Evolutionary conservation across 2,113 vertebrate species (phyloP), one percentile per base, ranked within the genome.

Genomic region (Plotosus lineatus): DNA sequence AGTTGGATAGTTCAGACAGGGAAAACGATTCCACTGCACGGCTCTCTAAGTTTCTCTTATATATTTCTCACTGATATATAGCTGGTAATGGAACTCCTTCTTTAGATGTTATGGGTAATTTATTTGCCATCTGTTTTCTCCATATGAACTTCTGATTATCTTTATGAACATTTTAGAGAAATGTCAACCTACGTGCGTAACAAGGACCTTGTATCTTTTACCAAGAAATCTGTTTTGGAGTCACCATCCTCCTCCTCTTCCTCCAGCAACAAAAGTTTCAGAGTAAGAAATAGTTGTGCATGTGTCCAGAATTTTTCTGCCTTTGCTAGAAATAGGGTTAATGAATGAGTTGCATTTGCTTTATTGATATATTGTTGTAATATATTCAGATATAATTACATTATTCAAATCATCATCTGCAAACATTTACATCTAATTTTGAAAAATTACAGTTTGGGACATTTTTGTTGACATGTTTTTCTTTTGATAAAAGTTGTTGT

Each of bases 131-230:
- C 74, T 82, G 85, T 81, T 85, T 61, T 86, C 82, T 89, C 84
- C 56, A 19, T n/a, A 42, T 8, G 40, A 58, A 4, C 10, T 36
- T 8, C 48, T 46, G 5, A 55, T 56, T 82, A 75, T 66, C 77
- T 14, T 76, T 15, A n/a, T 63, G 77, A 72, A 63, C 73, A 15
- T 75, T 88, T 58, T 80, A 82, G 60, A 81, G 90, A 92, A 83
- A 99, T 99, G 97, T 97, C 97, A 73, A 95, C 96, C 82, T 97
- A 93, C 88, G 90, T 92, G 17, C 94, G 96, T 87, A 96, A 92
- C 91, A 99, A 98, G 90, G 97, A 98, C 10, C 94, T 96, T 23
- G 72, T 72, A 60, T 92, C 94, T 44, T 94, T 95, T 85, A 94
- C 92, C 92, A 96, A 96, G 92, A 98, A 95, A 90, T 94, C 96